Evolutionary conservation across 2,797 vertebrate species (phyloP), one percentile per base, ranked within the genome.

Genomic region (Alfaro cultratus): DNA sequence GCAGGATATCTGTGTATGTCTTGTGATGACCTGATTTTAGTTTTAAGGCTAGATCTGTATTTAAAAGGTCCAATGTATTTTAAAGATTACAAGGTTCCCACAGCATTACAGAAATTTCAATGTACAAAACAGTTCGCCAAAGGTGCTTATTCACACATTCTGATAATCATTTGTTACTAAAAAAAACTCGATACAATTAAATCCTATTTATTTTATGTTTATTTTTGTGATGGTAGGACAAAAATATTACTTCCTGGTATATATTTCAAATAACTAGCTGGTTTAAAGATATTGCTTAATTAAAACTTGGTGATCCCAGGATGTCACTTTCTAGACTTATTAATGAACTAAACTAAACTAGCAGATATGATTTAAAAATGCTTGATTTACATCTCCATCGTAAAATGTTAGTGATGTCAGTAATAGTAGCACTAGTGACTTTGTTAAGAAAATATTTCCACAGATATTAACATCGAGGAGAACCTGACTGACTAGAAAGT

Each of bases 1-100:
- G 72, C 81, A 72, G 39, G 62, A 23, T 53, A 43, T 45, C 77
- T 78, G 87, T 26, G 36, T 74, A 43, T 46, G 31, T 39, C 34
- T 39, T 23, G 18, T 39, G 16, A 39, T 39, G 18, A 36, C 34
- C 62, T 21, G 36, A 18, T 41, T 68, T 41, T 68, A 26, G 36
- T 26, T 39, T 39, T 13, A 41, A 41, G 36, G 36, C 21, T 39
- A 68, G 10, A 26, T 26, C 23, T 39, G 18, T 68, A 41, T 23
- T 67, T 39, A 39, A 67, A 23, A 23, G 23, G 36, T 41, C 31
- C 31, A 34, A 34, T 23, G 18, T 67, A 67, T 26, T 23, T 68
- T 26, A 64, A 64, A 64, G 7, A 1, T 18, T 62, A 31, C 29
- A 18, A 34, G 31, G 13, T 64, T 64, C 31, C 31, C 36, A 26